Evolutionary conservation across 1,140 invertebrate species (phyloP), one percentile per base, ranked within the genome.

Genomic region (Teleopsis dalmanni): DNA sequence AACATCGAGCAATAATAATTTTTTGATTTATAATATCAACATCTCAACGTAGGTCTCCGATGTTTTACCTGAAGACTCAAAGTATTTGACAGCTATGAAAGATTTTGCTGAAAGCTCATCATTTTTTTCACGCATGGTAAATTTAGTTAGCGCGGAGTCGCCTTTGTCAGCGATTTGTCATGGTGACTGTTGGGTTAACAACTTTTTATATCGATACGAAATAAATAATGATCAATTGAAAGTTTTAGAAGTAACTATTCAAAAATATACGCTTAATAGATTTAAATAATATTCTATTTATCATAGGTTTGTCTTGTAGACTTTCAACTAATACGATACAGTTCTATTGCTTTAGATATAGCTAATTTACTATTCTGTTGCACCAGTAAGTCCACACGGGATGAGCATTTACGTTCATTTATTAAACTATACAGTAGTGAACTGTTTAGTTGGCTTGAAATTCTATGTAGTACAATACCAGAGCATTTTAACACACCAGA

Each of bases 121-220:
- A 2, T 84, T 84, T 58, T 85, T 85, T 56, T 73, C 73, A 1
- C 78, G 75, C 1, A 85, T 85, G 82, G 76, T 82, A 33, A 73
- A 81, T 22, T 57, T 83, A 46, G 80, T 80, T 2, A 71, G 76
- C 2, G 72, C 77, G 0, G 72, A 75, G 51, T 81, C 82, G 16
- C 76, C 80, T 0, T 61, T 84, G 16, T 79, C 80, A 0, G 81
- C 83, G 4, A 80, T 87, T 47, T 80, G 80, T 48, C 84, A 87
- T 52, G 84, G 84, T 0, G 84, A 86, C 50, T 85, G 82, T 58
- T 85, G 84, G 83, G 84, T 82, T 1, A 85, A 85, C 53, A 87
- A 87, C 62, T 77, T 86, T 52, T 57, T 85, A 2, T 85, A 85
- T 57, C 72, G 75, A 38, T 79, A 81, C 50, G 73, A 75, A 13